Conservation (phyloP, 2,113 vertebrate species). For the Cnemophilus loriae region DNA sequence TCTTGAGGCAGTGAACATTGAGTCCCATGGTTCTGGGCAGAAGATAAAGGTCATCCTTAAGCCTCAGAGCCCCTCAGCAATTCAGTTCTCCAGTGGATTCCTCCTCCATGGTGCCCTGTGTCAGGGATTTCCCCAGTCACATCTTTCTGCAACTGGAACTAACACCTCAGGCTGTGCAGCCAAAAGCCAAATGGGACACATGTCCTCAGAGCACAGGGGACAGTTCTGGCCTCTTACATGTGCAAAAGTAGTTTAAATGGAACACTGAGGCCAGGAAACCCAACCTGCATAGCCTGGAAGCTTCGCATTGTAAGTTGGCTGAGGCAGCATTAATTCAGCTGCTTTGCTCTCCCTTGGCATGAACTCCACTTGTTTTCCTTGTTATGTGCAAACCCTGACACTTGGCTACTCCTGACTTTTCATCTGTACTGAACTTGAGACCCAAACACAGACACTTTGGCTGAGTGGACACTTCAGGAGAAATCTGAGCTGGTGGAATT, state of each 20-base stretch:
- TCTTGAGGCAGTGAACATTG: not conserved
- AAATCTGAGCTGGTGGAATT: not conserved
- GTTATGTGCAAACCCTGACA: not conserved
- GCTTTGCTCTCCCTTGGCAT: not conserved
- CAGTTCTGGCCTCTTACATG: not conserved
- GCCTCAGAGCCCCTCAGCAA: not conserved
- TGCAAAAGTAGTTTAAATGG: not conserved
- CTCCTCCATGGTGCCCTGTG: rapidly evolving
- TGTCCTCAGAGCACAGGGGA: not conserved
- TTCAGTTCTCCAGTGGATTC: not conserved
- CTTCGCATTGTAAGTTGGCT: not conserved
- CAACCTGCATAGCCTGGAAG: not conserved
- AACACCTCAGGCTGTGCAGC: not conserved
- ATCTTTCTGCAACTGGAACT: not conserved
- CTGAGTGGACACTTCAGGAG: not conserved
- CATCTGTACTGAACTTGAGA: not conserved
- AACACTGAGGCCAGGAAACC: not conserved
- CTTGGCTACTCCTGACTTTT: constrained; percentile 14
- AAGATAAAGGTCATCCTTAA: not conserved
- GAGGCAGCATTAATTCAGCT: not conserved
- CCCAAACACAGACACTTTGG: not conserved
- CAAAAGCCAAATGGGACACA: not conserved
- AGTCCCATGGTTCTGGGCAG: not conserved
- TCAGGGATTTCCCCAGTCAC: not conserved
- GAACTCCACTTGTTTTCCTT: not conserved